Percentiles rank a stretch among this genome's conserved stretches.
phyloP scores from a whole-genome alignment of 2,888 invertebrate species.

The Acanthoscelides obtectus region DNA sequence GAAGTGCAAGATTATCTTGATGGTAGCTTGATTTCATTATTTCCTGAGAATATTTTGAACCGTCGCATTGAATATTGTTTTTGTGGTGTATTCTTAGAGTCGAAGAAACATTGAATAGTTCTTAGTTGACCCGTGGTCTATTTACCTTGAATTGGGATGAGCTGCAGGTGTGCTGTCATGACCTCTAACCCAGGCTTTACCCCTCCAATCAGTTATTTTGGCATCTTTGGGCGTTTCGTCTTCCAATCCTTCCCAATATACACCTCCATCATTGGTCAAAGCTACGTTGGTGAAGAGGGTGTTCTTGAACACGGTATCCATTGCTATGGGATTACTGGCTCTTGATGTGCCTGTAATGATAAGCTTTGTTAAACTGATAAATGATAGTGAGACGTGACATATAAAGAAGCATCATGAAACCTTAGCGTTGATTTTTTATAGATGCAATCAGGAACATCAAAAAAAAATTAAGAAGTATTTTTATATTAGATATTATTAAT shows the following conservation, averaged over 20 bases:
- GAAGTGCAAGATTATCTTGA: no score
- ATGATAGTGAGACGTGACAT: no score
- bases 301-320: conserved; percentile 86
- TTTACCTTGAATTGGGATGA: conserved; percentile 91
- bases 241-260: conserved; percentile 98
- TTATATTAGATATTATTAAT: neutral
- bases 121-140: conserved; percentile 39
- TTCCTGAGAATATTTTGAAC: no score
- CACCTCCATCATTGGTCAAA: conserved; percentile 90
- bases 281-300: conserved; percentile 98
- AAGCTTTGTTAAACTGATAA: no score
- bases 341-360: conserved; percentile 73
- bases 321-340: conserved; percentile 94
- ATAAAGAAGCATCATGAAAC: no score
- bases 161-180: conserved; percentile 78
- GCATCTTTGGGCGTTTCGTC: conserved; percentile 61
- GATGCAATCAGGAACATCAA: no score
- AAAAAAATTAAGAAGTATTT: no score
- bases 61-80: no score
- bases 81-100: no score
- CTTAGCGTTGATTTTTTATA: no score
- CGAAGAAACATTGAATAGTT: no score
- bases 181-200: conserved; percentile 65
- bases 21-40: no score
- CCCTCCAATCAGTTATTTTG: conserved; percentile 78